These are phyloP conservation scores for Caradrina clavipalpis DNA, from an alignment of 2,888 invertebrate genomes.

Conservation along the genomic window DNA sequence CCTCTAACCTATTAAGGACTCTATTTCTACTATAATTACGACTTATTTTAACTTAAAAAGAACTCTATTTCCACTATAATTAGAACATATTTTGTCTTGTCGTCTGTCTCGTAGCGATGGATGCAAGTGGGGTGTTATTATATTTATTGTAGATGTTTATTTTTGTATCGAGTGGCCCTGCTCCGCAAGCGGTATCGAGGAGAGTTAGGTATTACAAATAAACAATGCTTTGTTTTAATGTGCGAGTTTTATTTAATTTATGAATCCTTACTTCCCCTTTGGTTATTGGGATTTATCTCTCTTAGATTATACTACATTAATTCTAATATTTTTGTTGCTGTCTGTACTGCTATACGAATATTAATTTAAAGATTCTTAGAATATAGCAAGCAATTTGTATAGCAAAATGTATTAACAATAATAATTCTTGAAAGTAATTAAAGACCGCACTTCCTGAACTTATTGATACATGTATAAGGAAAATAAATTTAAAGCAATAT, in stretches of 20 bases:
- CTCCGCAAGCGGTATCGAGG: constrained; percentile 72
- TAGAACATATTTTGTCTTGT: not conserved
- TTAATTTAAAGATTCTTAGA: not conserved
- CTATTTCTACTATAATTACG: not conserved
- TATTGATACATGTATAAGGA: constrained; percentile 19
- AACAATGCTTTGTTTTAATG: constrained; percentile 65
- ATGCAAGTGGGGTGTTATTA: constrained; percentile 57
- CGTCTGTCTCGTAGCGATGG: constrained; percentile 24
- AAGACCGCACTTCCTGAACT: constrained; percentile 15
- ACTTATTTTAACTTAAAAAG: too few species aligned
- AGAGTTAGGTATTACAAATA: constrained; percentile 65
- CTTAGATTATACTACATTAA: too few species aligned
- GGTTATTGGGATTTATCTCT: not conserved
- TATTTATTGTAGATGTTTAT: constrained; percentile 90
- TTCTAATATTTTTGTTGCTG: too few species aligned
- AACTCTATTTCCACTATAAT: not conserved
- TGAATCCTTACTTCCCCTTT: not conserved
- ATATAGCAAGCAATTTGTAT: not conserved
- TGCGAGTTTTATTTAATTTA: constrained; percentile 46
- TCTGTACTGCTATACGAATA: too few species aligned
- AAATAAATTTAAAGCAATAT: not conserved
- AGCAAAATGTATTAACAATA: not conserved
- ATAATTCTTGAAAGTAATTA: constrained; percentile 4
- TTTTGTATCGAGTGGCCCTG: constrained; percentile 83
- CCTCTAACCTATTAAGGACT: not conserved